Conservation (phyloP, 2,797 vertebrate species). For the Tolypeutes matacus region DNA sequence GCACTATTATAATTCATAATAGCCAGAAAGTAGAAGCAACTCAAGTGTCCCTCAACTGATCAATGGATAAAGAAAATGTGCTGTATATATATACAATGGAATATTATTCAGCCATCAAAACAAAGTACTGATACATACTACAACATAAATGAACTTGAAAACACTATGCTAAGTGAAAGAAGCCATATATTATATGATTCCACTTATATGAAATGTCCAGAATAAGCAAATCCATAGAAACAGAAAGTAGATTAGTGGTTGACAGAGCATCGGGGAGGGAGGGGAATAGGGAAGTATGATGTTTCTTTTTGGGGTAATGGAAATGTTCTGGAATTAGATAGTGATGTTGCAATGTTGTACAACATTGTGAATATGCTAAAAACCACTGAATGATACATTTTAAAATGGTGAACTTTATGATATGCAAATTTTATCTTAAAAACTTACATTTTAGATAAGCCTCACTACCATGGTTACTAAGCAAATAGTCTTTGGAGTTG, state of each 20-base stretch:
- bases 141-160: too few species aligned
- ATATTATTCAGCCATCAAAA: too few species aligned
- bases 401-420: neutral
- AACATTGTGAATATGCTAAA: neutral
- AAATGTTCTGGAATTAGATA: slow-evolving; percentile 46
- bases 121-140: too few species aligned
- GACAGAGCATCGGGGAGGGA: neutral
- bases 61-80: too few species aligned
- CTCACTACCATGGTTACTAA: slow-evolving; percentile 4
- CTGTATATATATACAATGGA: too few species aligned
- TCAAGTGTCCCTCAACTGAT: too few species aligned
- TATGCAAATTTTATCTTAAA: slow-evolving; percentile 46
- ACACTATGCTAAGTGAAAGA: too few species aligned
- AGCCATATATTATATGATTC: too few species aligned
- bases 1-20: too few species aligned
- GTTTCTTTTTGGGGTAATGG: neutral
- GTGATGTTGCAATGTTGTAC: neutral
- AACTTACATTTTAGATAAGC: slow-evolving; percentile 2
- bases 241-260: neutral
- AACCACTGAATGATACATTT: neutral
- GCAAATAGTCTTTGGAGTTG: neutral
- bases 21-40: too few species aligned
- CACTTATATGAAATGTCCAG: too few species aligned
- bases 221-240: slow-evolving; percentile 7
- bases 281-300: neutral